Evolutionary conservation across 2,888 invertebrate species (phyloP), one percentile per base, ranked within the genome.

Genomic region (Drosophila antonietae): DNA sequence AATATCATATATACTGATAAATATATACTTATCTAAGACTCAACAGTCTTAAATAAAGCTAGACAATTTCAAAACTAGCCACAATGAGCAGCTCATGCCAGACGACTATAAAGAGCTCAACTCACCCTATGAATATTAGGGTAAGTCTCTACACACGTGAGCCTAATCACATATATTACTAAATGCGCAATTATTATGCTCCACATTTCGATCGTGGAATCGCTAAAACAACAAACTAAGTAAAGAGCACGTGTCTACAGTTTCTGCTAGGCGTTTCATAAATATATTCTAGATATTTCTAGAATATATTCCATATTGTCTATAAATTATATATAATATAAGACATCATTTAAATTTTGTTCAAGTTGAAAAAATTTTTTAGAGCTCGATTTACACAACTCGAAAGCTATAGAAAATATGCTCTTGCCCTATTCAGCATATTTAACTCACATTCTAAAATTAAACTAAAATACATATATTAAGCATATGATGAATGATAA

Each of bases 131-230:
- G 78, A 78, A 75, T 81, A 75, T 78, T 81, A 49, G 41, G 28
- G n/a, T n/a, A 58, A 64, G 47, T 46, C 64, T 23, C 33, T 18
- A 3, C 57, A 12, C 12, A n/a, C 28, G 28, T 39, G 39, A 23
- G n/a, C 44, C 44, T 46, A 37, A 20, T 35, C 46, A 23, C 35
- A 18, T 56, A 33, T 28, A 10, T n/a, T 28, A 31, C 14, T 71
- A 75, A 78, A 75, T 78, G 67, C 80, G 80, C 78, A 81, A 75
- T 75, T 78, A 78, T 81, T 81, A 78, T 78, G 75, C 2, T 33
- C 81, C 78, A 81, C 68, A 78, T 62, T 75, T 73, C 78, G 81
- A 71, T 61, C 78, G 63, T 15, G 14, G 51, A 47, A 44, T n/a
- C 14, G 15, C 7, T 39, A 2, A 39, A 65, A 43, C 5, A 74